phyloP scores from a whole-genome alignment of 2,888 invertebrate genomes.

The Drosophila atroscutellata region DNA sequence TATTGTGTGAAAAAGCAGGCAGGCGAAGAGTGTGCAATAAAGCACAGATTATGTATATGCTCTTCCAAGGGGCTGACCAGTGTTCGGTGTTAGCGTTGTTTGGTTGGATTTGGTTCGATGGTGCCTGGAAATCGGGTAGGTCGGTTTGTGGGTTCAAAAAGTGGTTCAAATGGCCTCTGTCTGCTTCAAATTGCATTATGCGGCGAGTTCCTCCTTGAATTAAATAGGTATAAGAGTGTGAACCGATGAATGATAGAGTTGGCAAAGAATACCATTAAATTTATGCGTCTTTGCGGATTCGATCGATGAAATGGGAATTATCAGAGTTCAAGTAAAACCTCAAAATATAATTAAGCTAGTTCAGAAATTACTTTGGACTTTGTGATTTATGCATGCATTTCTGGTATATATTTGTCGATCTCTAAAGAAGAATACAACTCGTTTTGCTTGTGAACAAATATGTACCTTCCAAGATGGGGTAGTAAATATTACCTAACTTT shows the following conservation, averaged over 20 bases:
- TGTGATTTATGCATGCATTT: neutral
- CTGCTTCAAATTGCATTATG: slow-evolving; percentile 28
- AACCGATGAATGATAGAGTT: neutral
- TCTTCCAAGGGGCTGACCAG: slow-evolving; percentile 34
- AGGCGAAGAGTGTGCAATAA: slow-evolving; percentile 47
- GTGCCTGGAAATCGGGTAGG: slow-evolving; percentile 21
- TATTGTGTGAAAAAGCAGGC: slow-evolving; percentile 37
- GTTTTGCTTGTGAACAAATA: neutral
- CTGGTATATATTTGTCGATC: too few species aligned
- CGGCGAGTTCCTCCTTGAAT: neutral
- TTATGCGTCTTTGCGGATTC: neutral
- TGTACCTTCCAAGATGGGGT: too few species aligned
- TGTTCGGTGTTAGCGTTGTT: slow-evolving; percentile 8
- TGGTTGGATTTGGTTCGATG: slow-evolving; percentile 8
- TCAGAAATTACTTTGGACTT: neutral
- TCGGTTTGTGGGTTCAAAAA: slow-evolving; percentile 18
- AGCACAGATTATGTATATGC: slow-evolving; percentile 60
- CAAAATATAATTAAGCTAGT: neutral
- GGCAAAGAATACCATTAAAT: neutral
- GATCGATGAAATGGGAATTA: neutral
- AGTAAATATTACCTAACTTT: neutral
- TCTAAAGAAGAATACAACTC: too few species aligned
- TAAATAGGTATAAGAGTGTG: neutral
- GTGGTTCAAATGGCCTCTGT: slow-evolving; percentile 21
- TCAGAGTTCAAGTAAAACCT: neutral